phyloP scores from a whole-genome alignment of 2,888 invertebrate genomes.

The Stegophylla sp. region DNA sequence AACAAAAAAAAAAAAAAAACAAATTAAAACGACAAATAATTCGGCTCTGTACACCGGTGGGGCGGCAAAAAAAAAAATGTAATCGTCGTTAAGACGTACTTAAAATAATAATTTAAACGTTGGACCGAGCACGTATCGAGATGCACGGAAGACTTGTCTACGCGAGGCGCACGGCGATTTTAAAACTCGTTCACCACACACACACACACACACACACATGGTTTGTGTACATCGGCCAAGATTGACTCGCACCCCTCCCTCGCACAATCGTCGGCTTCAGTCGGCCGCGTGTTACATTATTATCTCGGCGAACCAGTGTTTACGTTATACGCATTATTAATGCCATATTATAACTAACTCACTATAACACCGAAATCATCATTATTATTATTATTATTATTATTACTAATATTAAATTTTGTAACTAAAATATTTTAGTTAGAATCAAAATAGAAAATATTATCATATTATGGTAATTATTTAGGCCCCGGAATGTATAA shows the following conservation, averaged over 20 bases:
- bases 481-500: too few species aligned
- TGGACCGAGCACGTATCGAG: not conserved
- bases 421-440: too few species aligned
- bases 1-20: too few species aligned
- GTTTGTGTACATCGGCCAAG: slow-evolving; percentile 57
- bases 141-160: slow-evolving; percentile 40
- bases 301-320: slow-evolving; percentile 45
- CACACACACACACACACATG: slow-evolving; percentile 20
- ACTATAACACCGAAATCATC: too few species aligned
- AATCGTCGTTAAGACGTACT: too few species aligned
- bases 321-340: not conserved
- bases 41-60: too few species aligned
- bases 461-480: not conserved
- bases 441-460: too few species aligned
- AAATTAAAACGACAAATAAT: too few species aligned
- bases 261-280: slow-evolving; percentile 10
- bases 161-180: slow-evolving; percentile 49
- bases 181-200: slow-evolving; percentile 58
- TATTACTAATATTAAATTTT: too few species aligned
- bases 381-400: slow-evolving; percentile 1
- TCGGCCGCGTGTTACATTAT: slow-evolving; percentile 34
- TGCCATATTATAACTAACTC: not conserved
- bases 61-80: not conserved
- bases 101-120: not conserved
- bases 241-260: slow-evolving; percentile 46